Conservation (phyloP, 2,797 vertebrate genomes). For the Nannoperca obscura region DNA sequence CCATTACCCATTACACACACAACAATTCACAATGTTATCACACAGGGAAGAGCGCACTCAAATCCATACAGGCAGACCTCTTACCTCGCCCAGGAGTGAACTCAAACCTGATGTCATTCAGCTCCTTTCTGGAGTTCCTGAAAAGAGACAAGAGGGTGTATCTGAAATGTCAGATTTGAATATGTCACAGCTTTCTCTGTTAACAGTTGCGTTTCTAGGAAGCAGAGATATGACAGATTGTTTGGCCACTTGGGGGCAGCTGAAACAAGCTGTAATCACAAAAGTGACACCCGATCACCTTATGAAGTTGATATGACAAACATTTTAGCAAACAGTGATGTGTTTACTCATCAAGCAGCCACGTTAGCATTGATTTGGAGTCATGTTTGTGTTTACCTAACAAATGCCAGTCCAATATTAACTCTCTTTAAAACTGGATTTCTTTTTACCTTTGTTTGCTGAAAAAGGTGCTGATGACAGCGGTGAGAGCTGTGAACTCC, state of each 20-base stretch:
- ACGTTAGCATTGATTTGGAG: neutral
- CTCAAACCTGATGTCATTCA: slow-evolving; percentile 99
- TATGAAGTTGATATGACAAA: neutral
- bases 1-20: slow-evolving; percentile 31
- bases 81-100: slow-evolving; percentile 98
- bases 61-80: slow-evolving; percentile 51
- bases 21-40: slow-evolving; percentile 37
- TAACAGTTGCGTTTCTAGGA: neutral
- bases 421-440: neutral
- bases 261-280: neutral
- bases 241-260: neutral
- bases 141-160: slow-evolving; percentile 39
- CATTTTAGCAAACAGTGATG: neutral
- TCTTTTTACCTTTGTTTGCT: neutral
- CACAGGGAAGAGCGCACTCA: slow-evolving; percentile 25
- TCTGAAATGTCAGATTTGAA: slow-evolving; percentile 30
- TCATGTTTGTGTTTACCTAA: slow-evolving; percentile 6
- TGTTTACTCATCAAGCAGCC: neutral
- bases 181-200: neutral
- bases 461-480: neutral
- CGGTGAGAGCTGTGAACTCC: neutral
- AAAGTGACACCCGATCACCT: neutral
- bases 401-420: neutral
- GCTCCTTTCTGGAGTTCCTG: slow-evolving; percentile 97
- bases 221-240: slow-evolving; percentile 7